These are phyloP conservation scores for Arizona elegans DNA, from an alignment of 2,113 vertebrate genomes.

Conservation along the genomic window DNA sequence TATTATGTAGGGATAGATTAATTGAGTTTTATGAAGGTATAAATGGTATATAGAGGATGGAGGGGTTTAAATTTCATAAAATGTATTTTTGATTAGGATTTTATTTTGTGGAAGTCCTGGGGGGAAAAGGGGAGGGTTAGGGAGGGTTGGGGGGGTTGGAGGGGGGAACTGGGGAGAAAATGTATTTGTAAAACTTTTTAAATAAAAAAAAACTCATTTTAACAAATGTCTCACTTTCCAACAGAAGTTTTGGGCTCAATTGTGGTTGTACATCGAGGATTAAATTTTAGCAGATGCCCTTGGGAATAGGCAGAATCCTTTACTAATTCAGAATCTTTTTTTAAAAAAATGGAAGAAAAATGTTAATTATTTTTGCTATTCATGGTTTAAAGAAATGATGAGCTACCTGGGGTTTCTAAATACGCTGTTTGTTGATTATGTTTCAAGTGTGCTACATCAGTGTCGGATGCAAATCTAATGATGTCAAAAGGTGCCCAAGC, in stretches of 20 bases:
- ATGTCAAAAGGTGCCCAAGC: slow-evolving; percentile 6
- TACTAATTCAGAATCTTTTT: slow-evolving; percentile 22
- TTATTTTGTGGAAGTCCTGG: too few species aligned
- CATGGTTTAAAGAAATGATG: slow-evolving; percentile 3
- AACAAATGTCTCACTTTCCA: background rate
- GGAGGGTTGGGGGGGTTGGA: too few species aligned
- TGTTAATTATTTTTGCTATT: slow-evolving; percentile 7
- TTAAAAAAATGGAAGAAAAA: background rate
- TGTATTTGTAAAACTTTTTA: too few species aligned
- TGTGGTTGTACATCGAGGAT: background rate
- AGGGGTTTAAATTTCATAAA: too few species aligned
- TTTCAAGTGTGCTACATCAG: slow-evolving; percentile 10
- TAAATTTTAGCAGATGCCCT: slow-evolving; percentile 25
- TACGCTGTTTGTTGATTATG: slow-evolving; percentile 20
- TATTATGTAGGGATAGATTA: too few species aligned
- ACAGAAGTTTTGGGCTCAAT: background rate
- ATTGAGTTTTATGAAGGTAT: too few species aligned
- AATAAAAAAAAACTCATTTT: too few species aligned
- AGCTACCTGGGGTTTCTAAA: slow-evolving; percentile 9
- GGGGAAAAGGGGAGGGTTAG: too few species aligned
- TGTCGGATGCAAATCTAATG: slow-evolving; percentile 17
- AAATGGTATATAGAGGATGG: too few species aligned
- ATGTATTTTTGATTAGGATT: too few species aligned
- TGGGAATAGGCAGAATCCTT: slow-evolving; percentile 6
- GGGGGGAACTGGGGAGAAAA: too few species aligned